Conservation (phyloP, 2,888 invertebrate genomes). For the Ganaspis brasiliensis region DNA sequence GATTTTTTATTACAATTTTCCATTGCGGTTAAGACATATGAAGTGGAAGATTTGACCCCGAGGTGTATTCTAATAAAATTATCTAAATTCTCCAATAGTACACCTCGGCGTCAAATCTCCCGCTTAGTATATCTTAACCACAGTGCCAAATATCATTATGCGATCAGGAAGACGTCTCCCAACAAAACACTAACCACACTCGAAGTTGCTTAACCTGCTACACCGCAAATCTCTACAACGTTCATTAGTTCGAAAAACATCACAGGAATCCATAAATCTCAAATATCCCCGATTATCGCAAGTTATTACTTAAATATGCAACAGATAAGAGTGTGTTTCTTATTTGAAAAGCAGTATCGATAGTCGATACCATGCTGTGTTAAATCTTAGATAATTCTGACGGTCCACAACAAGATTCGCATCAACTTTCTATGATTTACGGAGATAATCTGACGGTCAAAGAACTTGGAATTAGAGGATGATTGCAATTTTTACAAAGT, state of each 20-base stretch:
- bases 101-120: too few relatives aligned
- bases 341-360: neutral
- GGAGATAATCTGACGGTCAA: neutral
- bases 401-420: neutral
- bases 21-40: too few relatives aligned
- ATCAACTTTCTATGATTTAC: conserved; percentile 16
- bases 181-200: too few relatives aligned
- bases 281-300: neutral
- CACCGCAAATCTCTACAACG: too few relatives aligned
- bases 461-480: neutral
- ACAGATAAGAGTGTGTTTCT: neutral
- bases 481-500: neutral
- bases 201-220: too few relatives aligned
- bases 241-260: neutral
- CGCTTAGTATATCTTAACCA: too few relatives aligned
- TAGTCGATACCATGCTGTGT: neutral
- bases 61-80: too few relatives aligned
- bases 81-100: too few relatives aligned
- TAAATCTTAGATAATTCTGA: neutral
- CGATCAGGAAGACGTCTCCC: too few relatives aligned
- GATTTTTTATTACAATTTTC: too few relatives aligned
- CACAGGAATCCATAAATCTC: neutral
- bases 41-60: too few relatives aligned
- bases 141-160: too few relatives aligned
- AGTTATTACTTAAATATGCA: neutral